Conservation (phyloP, 2,888 invertebrate genomes). For the Leptinotarsa rubiginosa region DNA sequence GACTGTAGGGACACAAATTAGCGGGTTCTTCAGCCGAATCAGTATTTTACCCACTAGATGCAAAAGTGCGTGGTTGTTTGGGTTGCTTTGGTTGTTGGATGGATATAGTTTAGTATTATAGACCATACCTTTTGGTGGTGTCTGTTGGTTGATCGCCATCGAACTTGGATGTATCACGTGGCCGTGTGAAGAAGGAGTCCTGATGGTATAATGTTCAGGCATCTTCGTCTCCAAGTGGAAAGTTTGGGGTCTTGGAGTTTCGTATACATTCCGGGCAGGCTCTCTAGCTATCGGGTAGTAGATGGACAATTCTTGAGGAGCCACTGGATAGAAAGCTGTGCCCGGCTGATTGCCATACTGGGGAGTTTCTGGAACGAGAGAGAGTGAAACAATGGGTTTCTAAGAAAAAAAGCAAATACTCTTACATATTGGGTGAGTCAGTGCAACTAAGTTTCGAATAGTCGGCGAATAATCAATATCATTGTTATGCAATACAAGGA, state of each 20-base stretch:
- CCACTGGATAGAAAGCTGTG: constrained; percentile 68
- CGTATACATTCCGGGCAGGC: constrained; percentile 60
- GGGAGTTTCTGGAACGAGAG: constrained; percentile 66
- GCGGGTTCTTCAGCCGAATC: too few species aligned
- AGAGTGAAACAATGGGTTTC: background rate
- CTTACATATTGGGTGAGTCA: background rate
- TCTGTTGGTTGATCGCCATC: constrained; percentile 70
- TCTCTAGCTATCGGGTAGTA: constrained; percentile 63
- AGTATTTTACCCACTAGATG: too few species aligned
- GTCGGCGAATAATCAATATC: too few species aligned
- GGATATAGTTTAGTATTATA: too few species aligned
- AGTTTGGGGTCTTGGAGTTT: constrained; percentile 58
- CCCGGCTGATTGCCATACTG: constrained; percentile 68
- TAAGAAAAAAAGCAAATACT: background rate
- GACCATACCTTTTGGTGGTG: constrained; percentile 48
- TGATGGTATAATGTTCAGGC: constrained; percentile 63
- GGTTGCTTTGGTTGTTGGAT: too few species aligned
- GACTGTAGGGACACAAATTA: too few species aligned
- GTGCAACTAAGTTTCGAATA: background rate
- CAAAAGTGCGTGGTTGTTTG: too few species aligned
- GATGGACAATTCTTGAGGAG: constrained; percentile 66
- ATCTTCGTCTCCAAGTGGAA: constrained; percentile 64
- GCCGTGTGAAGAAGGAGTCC: constrained; percentile 65
- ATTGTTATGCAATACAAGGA: too few species aligned
- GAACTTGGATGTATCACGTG: constrained; percentile 71